A percentile compares a stretch with the other conserved stretches of the same genome.
These are phyloP conservation scores for Disparrhopalites patrizii DNA, from an alignment of 2,888 invertebrate species.

Conservation along the genomic window DNA sequence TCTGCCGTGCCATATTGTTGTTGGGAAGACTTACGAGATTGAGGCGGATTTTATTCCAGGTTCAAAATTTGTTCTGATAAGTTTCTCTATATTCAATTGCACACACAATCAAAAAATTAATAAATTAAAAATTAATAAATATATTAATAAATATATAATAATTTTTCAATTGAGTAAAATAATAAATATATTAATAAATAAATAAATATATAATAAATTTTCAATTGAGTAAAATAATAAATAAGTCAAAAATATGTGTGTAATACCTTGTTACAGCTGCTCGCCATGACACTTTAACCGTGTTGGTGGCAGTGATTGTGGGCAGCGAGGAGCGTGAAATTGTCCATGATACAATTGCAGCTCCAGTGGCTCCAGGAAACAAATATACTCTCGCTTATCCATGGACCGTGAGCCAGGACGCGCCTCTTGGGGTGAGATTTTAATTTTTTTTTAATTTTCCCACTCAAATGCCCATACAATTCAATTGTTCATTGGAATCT, in stretches of 20 bases:
- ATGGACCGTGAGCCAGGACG: constrained; percentile 5
- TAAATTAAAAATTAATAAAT: too few relatives aligned
- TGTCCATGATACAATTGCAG: not conserved
- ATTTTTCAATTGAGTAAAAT: too few relatives aligned
- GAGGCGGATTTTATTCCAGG: constrained; percentile 23
- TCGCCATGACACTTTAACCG: not conserved
- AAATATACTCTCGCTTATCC: constrained; percentile 22
- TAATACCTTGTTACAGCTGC: too few relatives aligned
- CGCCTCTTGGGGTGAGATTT: constrained; percentile 3
- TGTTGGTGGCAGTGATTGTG: constrained; percentile 11
- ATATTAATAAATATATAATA: too few relatives aligned
- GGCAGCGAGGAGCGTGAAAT: constrained; percentile 1
- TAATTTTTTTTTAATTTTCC: not conserved
- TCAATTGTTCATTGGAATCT: not conserved
- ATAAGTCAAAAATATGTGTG: too few relatives aligned
- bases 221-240: too few relatives aligned
- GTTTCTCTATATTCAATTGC: too few relatives aligned
- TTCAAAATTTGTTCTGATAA: too few relatives aligned
- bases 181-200: too few relatives aligned
- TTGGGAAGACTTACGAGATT: constrained; percentile 9
- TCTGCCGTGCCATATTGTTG: constrained; percentile 9
- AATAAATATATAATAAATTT: too few relatives aligned
- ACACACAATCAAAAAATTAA: too few relatives aligned
- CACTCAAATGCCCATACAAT: not conserved
- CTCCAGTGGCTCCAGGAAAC: not conserved